A percentile compares a stretch with the other conserved stretches of the same genome.
Evolutionary conservation across 1,140 invertebrate species (phyloP).

Genomic region (Chionoecetes opilio): DNA sequence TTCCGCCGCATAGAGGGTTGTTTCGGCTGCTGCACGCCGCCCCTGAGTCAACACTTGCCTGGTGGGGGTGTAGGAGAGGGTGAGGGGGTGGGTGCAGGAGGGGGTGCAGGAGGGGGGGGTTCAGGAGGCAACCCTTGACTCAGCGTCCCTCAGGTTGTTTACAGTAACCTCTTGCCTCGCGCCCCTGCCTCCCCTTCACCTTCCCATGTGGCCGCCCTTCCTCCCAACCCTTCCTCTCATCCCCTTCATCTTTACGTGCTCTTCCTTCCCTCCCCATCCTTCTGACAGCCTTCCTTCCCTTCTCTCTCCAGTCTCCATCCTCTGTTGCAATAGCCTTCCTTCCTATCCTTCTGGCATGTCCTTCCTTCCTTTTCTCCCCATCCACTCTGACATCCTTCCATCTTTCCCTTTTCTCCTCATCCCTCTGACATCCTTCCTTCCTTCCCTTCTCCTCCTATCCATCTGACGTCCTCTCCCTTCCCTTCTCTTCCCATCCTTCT

Average conservation of each 20-base stretch:
- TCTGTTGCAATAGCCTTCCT: neutral
- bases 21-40: no score
- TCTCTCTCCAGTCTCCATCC: neutral
- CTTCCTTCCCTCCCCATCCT: neutral
- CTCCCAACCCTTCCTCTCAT: neutral
- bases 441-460: no score
- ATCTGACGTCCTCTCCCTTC: no score
- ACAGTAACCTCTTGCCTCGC: neutral
- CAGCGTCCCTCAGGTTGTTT: neutral
- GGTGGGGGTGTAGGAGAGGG: no score
- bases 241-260: neutral
- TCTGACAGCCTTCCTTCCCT: neutral
- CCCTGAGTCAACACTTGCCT: no score
- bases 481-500: no score
- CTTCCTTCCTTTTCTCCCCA: neutral
- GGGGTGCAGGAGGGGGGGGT: neutral
- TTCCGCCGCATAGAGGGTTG: no score
- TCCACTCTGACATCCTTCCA: neutral
- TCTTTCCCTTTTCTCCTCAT: neutral
- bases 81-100: neutral
- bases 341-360: neutral
- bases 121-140: conserved; percentile 16
- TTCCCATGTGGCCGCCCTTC: neutral
- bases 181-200: neutral
- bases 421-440: no score